phyloP scores from a whole-genome alignment of 2,797 vertebrate species.

The Hypotaenidia okinawae region DNA sequence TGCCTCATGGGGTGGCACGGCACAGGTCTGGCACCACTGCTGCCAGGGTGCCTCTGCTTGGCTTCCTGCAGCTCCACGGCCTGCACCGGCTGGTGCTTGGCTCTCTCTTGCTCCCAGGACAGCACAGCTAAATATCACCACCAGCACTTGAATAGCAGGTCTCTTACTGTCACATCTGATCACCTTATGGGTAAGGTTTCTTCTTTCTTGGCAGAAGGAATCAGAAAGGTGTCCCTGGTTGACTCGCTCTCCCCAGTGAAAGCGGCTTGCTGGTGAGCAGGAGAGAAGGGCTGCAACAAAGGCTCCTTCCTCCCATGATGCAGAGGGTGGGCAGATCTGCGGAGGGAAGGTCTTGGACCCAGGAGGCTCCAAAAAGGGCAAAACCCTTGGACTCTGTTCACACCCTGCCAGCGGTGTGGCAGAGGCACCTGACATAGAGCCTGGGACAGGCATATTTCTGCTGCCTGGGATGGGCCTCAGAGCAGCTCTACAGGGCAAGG shows the following conservation, averaged over 20 bases:
- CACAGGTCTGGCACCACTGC: not conserved
- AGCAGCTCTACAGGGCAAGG: not conserved
- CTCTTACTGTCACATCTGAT: not conserved
- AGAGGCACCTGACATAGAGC: not conserved
- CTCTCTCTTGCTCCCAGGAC: not conserved
- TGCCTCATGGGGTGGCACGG: not conserved
- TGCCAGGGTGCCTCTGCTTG: not conserved
- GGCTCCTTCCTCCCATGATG: not conserved
- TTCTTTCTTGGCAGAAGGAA: conserved; percentile 21
- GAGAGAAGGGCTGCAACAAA: not conserved
- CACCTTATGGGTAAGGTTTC: not conserved
- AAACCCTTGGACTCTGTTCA: not conserved
- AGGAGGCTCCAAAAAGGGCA: not conserved
- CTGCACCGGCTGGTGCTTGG: not conserved
- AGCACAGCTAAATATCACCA: not conserved
- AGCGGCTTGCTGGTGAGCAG: not conserved
- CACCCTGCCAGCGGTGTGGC: not conserved
- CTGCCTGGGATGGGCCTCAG: not conserved
- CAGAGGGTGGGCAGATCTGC: not conserved
- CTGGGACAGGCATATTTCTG: not conserved
- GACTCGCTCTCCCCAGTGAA: not conserved
- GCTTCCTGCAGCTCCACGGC: not conserved
- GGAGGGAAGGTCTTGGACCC: not conserved
- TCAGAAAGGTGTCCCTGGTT: not conserved
- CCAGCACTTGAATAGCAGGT: not conserved